These are phyloP conservation scores for Muraenolepis orangiensis DNA, from an alignment of 2,797 vertebrate genomes.

Conservation along the genomic window DNA sequence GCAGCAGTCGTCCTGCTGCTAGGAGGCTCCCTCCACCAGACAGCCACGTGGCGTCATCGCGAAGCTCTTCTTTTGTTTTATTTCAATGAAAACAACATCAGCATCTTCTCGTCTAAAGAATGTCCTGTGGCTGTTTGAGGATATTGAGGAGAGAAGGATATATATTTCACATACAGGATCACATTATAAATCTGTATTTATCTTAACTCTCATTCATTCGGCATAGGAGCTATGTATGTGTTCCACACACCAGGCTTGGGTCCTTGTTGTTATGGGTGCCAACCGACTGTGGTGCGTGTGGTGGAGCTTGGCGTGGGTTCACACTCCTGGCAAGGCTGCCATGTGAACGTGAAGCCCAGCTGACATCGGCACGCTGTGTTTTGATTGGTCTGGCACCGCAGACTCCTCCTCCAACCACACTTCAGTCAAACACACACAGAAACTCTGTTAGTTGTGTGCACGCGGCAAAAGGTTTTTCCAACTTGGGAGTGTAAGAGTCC, in stretches of 20 bases:
- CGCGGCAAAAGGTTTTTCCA: background rate
- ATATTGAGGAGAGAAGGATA: no score
- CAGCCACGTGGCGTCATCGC: no score
- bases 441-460: background rate
- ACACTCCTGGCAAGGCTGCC: conserved; percentile 42
- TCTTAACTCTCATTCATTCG: no score
- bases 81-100: no score
- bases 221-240: no score
- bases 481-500: background rate
- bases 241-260: no score
- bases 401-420: background rate
- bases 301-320: conserved; percentile 1
- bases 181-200: no score
- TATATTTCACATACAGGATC: no score
- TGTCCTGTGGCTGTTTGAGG: no score
- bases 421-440: background rate
- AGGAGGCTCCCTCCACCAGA: conserved; percentile 45
- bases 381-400: conserved; percentile 13
- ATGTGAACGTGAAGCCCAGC: conserved; percentile 51
- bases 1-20: conserved; percentile 35
- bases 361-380: conserved; percentile 61
- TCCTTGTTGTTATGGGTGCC: background rate
- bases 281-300: conserved; percentile 30
- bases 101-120: no score
- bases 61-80: no score